Evolutionary conservation across 2,797 vertebrate species (phyloP).

Genomic region (Triplophysa yarkandensis): DNA sequence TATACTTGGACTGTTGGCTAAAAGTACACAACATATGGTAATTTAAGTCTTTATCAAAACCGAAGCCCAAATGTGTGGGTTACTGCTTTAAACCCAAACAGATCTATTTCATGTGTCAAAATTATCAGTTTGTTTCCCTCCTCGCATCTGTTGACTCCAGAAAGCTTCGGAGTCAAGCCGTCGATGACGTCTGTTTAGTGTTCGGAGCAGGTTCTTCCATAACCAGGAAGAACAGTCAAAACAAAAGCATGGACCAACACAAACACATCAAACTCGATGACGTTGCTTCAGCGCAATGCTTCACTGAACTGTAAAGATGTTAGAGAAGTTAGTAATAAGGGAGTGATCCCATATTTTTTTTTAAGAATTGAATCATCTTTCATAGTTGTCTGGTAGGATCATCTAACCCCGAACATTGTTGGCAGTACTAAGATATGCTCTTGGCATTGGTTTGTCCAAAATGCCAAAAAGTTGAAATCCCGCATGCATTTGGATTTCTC

Average conservation of each 20-base stretch:
- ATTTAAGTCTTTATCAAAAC: slow-evolving; percentile 13
- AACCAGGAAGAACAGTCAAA: slow-evolving; percentile 58
- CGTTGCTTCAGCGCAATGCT: slow-evolving; percentile 23
- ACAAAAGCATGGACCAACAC: slow-evolving; percentile 48
- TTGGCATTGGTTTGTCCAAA: neutral
- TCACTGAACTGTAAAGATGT: neutral
- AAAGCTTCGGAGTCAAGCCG: slow-evolving; percentile 8
- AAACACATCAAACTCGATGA: slow-evolving; percentile 52
- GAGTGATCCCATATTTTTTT: neutral
- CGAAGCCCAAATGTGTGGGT: neutral
- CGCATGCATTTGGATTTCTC: neutral
- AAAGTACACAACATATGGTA: neutral
- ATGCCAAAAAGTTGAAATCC: neutral
- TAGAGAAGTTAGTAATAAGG: neutral
- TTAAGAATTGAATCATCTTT: neutral
- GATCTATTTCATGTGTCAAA: slow-evolving; percentile 10
- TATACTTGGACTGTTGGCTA: neutral
- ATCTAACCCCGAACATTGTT: neutral
- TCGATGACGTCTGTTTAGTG: slow-evolving; percentile 48
- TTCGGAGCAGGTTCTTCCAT: slow-evolving; percentile 48
- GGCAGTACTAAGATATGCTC: neutral
- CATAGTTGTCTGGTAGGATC: neutral
- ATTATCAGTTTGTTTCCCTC: slow-evolving; percentile 28
- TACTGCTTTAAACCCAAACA: slow-evolving; percentile 10
- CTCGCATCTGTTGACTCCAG: slow-evolving; percentile 20